phyloP scores from a whole-genome alignment of 2,888 invertebrate genomes.

The Ochropacha duplaris region DNA sequence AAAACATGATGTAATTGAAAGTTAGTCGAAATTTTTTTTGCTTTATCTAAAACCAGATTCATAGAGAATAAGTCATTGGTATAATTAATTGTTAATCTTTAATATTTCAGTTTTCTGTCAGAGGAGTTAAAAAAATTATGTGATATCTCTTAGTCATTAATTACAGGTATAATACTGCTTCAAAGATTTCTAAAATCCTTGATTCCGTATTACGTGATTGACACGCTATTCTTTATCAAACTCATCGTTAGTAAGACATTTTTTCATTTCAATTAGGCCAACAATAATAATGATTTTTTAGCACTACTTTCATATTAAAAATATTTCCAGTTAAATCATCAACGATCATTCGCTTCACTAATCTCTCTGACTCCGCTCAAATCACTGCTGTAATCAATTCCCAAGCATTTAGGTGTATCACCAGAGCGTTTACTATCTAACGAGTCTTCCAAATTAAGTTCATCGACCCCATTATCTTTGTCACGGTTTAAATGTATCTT shows the following conservation, averaged over 20 bases:
- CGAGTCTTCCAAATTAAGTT: slow-evolving; percentile 43
- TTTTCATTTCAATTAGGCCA: not conserved
- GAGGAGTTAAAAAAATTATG: too few relatives aligned
- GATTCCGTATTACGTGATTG: not conserved
- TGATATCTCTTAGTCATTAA: not conserved
- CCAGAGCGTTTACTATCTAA: slow-evolving; percentile 6
- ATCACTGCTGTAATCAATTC: slow-evolving; percentile 3
- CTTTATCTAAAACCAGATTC: not conserved
- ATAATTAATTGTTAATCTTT: too few relatives aligned
- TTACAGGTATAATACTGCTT: too few relatives aligned
- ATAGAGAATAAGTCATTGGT: too few relatives aligned
- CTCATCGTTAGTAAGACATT: not conserved
- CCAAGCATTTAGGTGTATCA: slow-evolving; percentile 2
- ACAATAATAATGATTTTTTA: not conserved
- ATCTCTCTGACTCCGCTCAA: not conserved
- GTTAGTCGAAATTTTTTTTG: slow-evolving; percentile 6
- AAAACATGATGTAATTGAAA: slow-evolving; percentile 26
- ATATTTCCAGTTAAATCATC: not conserved
- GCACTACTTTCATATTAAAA: not conserved
- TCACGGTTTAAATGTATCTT: slow-evolving; percentile 39
- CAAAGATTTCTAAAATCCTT: not conserved
- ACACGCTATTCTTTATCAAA: not conserved
- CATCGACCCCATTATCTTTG: slow-evolving; percentile 57
- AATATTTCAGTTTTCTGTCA: too few relatives aligned
- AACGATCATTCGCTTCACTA: not conserved